Evolutionary conservation across 2,113 vertebrate genomes (phyloP).

Genomic region (Urocolius indicus): DNA sequence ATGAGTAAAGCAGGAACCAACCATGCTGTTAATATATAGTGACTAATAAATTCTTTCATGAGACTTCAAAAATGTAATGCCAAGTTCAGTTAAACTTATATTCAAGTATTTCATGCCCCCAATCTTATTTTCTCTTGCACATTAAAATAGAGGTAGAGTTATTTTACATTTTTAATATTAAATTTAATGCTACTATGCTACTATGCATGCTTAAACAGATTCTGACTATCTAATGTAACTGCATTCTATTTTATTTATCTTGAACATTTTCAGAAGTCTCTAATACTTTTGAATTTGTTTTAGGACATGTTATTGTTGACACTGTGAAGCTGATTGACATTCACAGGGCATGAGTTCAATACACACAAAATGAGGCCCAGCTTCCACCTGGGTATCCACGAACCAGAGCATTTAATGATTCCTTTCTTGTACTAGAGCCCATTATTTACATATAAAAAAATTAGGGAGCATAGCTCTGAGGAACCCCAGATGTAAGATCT

Average conservation of each 20-base stretch:
- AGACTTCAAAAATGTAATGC: neutral
- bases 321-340: neutral
- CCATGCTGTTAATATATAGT: neutral
- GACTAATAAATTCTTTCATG: neutral
- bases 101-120: neutral
- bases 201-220: neutral
- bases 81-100: neutral
- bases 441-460: slow-evolving; percentile 2
- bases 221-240: neutral
- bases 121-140: neutral
- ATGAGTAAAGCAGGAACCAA: neutral
- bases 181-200: neutral
- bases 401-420: neutral
- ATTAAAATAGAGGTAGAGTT: neutral
- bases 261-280: neutral
- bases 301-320: neutral
- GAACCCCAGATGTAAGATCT: neutral
- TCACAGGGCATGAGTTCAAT: neutral
- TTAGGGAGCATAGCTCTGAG: neutral
- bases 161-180: neutral
- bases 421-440: neutral
- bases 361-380: neutral
- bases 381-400: neutral
- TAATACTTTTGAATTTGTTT: neutral
- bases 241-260: neutral